A percentile compares a stretch with the other conserved stretches of the same genome.
phyloP scores from a whole-genome alignment of 1,140 invertebrate species.

The Ylistrum balloti region DNA sequence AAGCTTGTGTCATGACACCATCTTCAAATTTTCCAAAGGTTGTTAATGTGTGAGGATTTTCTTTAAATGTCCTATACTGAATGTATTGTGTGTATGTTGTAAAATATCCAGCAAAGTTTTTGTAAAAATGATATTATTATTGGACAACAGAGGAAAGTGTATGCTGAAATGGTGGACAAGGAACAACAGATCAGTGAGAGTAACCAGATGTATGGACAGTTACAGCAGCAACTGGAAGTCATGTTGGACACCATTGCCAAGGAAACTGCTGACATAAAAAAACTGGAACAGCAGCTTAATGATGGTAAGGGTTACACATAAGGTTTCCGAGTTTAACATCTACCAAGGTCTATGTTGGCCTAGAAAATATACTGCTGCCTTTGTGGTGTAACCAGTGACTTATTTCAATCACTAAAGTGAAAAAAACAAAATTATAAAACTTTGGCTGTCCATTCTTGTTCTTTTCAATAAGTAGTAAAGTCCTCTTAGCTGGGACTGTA shows the following conservation, averaged over 20 bases:
- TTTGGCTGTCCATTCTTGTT: neutral
- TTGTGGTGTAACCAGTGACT: no score
- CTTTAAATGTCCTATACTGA: no score
- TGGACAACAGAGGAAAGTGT: constrained; percentile 66
- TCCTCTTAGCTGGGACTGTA: no score
- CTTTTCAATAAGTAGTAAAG: no score
- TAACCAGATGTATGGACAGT: constrained; percentile 72
- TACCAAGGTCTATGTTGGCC: neutral
- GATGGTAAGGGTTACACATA: constrained; percentile 66
- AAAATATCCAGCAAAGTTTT: no score
- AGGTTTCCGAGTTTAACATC: neutral
- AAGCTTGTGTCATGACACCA: no score
- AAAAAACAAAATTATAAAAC: neutral
- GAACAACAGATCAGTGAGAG: constrained; percentile 77
- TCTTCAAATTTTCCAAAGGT: no score
- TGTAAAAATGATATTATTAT: no score
- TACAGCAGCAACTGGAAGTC: constrained; percentile 76
- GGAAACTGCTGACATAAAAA: constrained; percentile 79
- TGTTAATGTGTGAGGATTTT: no score
- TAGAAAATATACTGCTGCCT: no score
- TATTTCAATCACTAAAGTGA: no score
- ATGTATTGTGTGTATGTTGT: no score
- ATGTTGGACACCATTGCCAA: constrained; percentile 76
- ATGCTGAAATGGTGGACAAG: constrained; percentile 77
- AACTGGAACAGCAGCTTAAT: constrained; percentile 76